Evolutionary conservation across 2,888 invertebrate genomes (phyloP).

Genomic region (Notocelia uddmanniana): DNA sequence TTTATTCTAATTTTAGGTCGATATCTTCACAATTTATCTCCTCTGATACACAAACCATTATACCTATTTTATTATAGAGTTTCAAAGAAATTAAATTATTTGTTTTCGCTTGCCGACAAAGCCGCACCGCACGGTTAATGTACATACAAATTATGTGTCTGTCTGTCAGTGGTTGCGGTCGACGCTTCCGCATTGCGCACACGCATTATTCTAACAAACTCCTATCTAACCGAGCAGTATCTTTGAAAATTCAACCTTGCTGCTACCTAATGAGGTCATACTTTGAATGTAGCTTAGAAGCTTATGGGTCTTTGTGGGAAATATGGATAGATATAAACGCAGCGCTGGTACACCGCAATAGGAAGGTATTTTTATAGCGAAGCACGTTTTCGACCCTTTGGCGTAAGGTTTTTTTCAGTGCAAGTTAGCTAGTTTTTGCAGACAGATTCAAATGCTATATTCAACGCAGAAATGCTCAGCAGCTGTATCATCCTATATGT

Average conservation of each 20-base stretch:
- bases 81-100: slow-evolving; percentile 37
- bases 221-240: not conserved
- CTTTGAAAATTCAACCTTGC: not conserved
- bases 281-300: not conserved
- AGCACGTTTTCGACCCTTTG: slow-evolving; percentile 23
- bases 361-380: slow-evolving; percentile 31
- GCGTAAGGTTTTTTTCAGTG: slow-evolving; percentile 1
- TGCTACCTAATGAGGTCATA: not conserved
- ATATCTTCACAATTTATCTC: not conserved
- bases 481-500: no score
- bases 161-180: slow-evolving; percentile 58
- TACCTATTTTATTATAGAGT: not conserved
- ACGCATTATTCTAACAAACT: slow-evolving; percentile 49
- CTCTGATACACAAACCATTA: not conserved
- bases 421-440: slow-evolving; percentile 9
- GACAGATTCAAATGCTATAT: not conserved
- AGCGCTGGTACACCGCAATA: slow-evolving; percentile 21
- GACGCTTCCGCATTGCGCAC: slow-evolving; percentile 69
- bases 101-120: slow-evolving; percentile 43
- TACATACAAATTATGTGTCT: slow-evolving; percentile 54
- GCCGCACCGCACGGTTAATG: slow-evolving; percentile 49
- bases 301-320: not conserved
- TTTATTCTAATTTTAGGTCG: no score
- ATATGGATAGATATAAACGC: slow-evolving; percentile 7
- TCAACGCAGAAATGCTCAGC: no score